phyloP scores from a whole-genome alignment of 2,888 invertebrate genomes.

The Sylvicola fuscatus region DNA sequence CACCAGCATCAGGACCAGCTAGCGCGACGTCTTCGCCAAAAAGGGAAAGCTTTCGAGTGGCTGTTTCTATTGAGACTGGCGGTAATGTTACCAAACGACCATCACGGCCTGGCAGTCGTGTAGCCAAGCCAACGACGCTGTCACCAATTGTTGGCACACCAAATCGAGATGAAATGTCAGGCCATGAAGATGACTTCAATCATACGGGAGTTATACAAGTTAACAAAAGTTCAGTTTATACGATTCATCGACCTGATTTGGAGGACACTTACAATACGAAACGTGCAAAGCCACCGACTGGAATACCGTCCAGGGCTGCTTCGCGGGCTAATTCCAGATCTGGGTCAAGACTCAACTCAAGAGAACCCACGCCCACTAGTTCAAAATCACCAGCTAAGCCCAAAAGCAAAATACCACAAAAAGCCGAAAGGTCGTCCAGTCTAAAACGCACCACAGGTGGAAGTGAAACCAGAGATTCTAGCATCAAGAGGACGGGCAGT shows the following conservation, averaged over 20 bases:
- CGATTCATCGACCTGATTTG: too few species aligned
- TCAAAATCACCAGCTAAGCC: background rate
- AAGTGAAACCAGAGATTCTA: too few species aligned
- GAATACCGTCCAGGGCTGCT: too few species aligned
- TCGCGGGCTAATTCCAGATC: constrained; percentile 9
- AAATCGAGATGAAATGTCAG: constrained; percentile 16
- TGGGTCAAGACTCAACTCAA: constrained; percentile 7
- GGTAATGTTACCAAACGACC: background rate
- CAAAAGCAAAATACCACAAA: background rate
- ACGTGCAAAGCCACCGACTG: too few species aligned
- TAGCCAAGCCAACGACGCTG: constrained; percentile 20
- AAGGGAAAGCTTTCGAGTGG: background rate
- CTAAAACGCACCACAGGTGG: constrained; percentile 1
- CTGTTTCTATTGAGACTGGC: background rate
- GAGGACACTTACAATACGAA: too few species aligned
- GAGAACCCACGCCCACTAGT: constrained; percentile 11
- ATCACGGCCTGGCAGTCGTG: constrained; percentile 13
- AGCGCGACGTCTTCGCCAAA: too few species aligned
- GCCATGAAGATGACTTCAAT: too few species aligned
- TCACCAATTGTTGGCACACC: constrained; percentile 26
- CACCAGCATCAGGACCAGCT: constrained; percentile 1
- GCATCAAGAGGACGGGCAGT: background rate
- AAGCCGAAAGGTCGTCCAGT: constrained; percentile 5
- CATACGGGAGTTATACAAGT: too few species aligned
- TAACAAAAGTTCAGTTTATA: too few species aligned